Evolutionary conservation across 2,113 vertebrate species (phyloP).

Genomic region (Tauraco erythrolophus): DNA sequence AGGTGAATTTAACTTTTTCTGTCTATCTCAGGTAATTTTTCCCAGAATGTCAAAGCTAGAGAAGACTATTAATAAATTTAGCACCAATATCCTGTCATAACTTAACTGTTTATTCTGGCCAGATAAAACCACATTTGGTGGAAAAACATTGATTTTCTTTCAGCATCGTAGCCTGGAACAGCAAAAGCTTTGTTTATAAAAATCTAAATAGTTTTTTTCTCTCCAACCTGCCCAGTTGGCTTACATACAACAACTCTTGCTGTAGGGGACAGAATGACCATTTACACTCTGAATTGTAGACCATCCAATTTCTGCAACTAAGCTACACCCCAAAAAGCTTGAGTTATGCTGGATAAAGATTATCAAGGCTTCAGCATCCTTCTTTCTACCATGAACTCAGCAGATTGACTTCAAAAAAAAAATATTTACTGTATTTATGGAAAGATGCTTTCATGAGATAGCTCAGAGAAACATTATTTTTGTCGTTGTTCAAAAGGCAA

Average conservation of each 20-base stretch:
- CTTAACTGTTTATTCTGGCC: slow-evolving; percentile 57
- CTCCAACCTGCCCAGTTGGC: slow-evolving; percentile 31
- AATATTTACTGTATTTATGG: background rate
- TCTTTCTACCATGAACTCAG: background rate
- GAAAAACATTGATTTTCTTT: slow-evolving; percentile 68
- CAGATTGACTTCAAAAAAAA: background rate
- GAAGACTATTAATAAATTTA: slow-evolving; percentile 68
- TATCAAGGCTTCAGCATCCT: background rate
- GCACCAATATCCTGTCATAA: slow-evolving; percentile 65
- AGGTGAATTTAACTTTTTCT: slow-evolving; percentile 46
- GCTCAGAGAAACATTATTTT: background rate
- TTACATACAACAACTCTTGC: slow-evolving; percentile 3
- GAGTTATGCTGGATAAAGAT: background rate
- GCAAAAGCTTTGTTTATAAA: slow-evolving; percentile 63
- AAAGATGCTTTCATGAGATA: slow-evolving; percentile 13
- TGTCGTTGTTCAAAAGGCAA: background rate
- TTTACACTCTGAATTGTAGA: slow-evolving; percentile 18
- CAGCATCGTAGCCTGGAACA: slow-evolving; percentile 48
- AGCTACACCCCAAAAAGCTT: background rate
- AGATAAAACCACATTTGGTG: slow-evolving; percentile 63
- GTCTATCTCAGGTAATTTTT: slow-evolving; percentile 62
- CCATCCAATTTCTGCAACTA: background rate
- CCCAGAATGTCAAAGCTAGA: slow-evolving; percentile 29
- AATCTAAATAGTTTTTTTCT: slow-evolving; percentile 46
- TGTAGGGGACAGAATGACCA: slow-evolving; percentile 44